phyloP scores from a whole-genome alignment of 2,888 invertebrate genomes.

The Drosophila dives region DNA sequence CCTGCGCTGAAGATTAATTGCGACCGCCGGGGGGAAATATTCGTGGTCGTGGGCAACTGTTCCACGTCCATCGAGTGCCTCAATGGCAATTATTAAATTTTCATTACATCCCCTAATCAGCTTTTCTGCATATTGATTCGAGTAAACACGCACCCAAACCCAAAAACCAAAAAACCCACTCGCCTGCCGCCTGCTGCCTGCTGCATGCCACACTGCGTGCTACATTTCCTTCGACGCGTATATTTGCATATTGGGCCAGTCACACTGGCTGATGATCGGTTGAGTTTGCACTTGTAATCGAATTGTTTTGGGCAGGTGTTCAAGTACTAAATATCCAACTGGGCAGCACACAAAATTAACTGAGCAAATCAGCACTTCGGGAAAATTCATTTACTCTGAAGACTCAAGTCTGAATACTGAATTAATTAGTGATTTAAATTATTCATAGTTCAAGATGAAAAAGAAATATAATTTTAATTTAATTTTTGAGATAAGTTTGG shows the following conservation, averaged over 20 bases:
- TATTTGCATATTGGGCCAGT: conserved; percentile 35
- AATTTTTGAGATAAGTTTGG: too few species aligned
- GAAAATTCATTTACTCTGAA: not conserved
- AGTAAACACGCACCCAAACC: conserved; percentile 52
- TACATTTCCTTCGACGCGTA: conserved; percentile 16
- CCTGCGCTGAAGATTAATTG: conserved; percentile 70
- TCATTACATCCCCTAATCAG: conserved; percentile 84
- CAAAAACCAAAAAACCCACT: not conserved
- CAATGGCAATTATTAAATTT: conserved; percentile 83
- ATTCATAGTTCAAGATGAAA: too few species aligned
- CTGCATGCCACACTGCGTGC: not conserved
- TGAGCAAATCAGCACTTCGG: not conserved
- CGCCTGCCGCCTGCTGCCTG: not conserved
- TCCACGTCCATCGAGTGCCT: conserved; percentile 53
- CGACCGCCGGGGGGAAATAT: conserved; percentile 35
- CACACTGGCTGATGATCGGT: conserved; percentile 9
- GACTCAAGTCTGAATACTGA: not conserved
- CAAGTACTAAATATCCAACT: conserved; percentile 37
- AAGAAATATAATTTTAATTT: not conserved
- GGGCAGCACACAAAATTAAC: conserved; percentile 5
- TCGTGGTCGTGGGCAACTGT: conserved; percentile 4
- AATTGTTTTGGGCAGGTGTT: conserved; percentile 69
- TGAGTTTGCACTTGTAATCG: conserved; percentile 16
- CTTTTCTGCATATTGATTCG: conserved; percentile 77
- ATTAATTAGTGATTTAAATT: not conserved